Evolutionary conservation across 53 echinoderm and acorn worm species (phyloP), one percentile per base, ranked within the genome.

Genomic region (Actinopyga echinites): DNA sequence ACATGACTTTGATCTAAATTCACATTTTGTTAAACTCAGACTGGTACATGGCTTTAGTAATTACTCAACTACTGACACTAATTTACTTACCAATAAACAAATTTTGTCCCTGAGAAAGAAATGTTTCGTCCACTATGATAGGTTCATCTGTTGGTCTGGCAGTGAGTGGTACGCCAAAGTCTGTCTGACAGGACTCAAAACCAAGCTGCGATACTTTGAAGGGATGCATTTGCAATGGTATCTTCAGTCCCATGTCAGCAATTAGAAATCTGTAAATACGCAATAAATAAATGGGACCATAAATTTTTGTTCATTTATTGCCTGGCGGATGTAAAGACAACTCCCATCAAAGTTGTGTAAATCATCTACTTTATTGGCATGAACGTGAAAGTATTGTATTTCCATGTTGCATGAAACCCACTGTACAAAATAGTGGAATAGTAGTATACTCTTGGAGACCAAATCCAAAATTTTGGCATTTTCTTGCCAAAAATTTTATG

Each of bases 61-160:
- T 36, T 33, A 30, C 69, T 71, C 8, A 57, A 24, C 17, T 30
- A 74, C 8, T 56, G n/a, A 44, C 20, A 30, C 57, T 38, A 8
- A 78, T 52, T 35, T 19, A 71, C 96, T 91, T 85, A 99, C 99
- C 94, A 22, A 99, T 99, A 79, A 99, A 99, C 83, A 92, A 92
- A 84, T 99, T 94, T 56, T 90, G 90, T 57, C 99, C 99, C 10
- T 86, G 82, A 64, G 89, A 45, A 30, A 99, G 85, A 40, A 78
- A 87, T 43, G 37, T 64, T 23, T 92, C 89, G 56, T 90, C 87
- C 30, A 94, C 80, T 20, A 94, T 83, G 40, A 96, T 91, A 4
- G 99, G 80, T 28, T 79, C 85, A 17, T 56, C 80, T 4, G 83
- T 83, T 4, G 92, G 56, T 8, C 28, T 12, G 4, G 79, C 53